phyloP scores from a whole-genome alignment of 2,113 vertebrate genomes.

The Ceyx melanurus region DNA sequence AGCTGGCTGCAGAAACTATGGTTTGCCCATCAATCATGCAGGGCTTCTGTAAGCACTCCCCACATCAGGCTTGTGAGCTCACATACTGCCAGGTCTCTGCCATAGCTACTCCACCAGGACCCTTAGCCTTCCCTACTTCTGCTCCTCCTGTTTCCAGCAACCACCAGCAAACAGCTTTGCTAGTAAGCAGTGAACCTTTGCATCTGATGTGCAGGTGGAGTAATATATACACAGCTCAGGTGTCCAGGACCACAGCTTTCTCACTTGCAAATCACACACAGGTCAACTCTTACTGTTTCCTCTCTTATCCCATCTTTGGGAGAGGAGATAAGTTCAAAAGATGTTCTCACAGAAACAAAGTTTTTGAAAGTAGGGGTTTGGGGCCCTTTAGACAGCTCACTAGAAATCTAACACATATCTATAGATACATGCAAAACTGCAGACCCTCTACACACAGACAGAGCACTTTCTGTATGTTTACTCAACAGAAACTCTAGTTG shows the following conservation, averaged over 20 bases:
- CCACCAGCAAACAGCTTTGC: neutral
- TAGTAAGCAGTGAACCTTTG: neutral
- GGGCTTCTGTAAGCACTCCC: neutral
- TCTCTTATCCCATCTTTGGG: neutral
- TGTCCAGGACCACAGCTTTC: neutral
- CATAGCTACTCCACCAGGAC: neutral
- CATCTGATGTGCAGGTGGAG: too few species aligned
- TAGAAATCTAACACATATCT: neutral
- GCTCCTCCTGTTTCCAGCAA: neutral
- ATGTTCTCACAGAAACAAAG: rapidly evolving
- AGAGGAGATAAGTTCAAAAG: neutral
- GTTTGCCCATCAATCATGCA: rapidly evolving
- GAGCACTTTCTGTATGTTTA: neutral
- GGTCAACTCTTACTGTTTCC: neutral
- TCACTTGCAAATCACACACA: neutral
- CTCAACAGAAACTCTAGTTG: too few species aligned
- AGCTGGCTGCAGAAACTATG: too few species aligned
- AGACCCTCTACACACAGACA: too few species aligned
- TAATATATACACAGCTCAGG: neutral
- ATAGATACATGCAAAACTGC: neutral
- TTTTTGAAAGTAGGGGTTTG: neutral
- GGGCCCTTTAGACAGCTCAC: neutral
- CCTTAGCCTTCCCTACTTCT: neutral
- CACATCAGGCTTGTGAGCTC: neutral
- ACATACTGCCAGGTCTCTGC: neutral